These are phyloP conservation scores for Catharus minimus DNA, from an alignment of 2,113 vertebrate genomes.

Conservation along the genomic window DNA sequence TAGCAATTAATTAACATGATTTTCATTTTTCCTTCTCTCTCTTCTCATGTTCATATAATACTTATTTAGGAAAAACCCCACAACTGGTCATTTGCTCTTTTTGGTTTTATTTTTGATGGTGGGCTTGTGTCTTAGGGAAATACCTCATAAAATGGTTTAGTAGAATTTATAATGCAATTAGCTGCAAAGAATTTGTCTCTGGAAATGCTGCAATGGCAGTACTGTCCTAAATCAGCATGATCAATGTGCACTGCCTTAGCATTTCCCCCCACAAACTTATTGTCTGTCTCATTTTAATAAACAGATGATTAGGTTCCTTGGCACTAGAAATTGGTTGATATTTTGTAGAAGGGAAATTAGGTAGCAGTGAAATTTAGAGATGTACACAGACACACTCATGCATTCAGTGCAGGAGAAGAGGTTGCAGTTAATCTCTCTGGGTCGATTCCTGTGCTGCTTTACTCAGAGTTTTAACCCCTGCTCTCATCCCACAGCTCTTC, in stretches of 20 bases:
- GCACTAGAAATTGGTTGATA: background rate
- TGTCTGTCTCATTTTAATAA: constrained; percentile 48
- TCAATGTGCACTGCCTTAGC: constrained; percentile 2
- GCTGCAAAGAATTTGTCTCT: constrained; percentile 1
- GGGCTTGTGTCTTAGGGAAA: constrained; percentile 6
- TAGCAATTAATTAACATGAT: background rate
- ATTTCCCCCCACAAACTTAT: constrained; percentile 26
- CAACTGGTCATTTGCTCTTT: background rate
- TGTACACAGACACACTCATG: background rate
- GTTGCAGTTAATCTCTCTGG: background rate
- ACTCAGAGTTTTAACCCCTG: background rate
- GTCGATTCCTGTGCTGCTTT: background rate
- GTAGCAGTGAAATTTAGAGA: constrained; percentile 7
- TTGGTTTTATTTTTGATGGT: background rate
- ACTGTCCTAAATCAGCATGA: constrained; percentile 47
- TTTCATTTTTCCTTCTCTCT: background rate
- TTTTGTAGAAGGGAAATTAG: background rate
- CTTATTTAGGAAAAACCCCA: background rate
- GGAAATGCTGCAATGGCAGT: background rate
- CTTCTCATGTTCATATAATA: background rate
- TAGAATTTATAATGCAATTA: constrained; percentile 58
- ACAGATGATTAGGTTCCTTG: constrained; percentile 30
- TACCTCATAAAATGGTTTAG: constrained; percentile 16
- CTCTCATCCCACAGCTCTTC: background rate
- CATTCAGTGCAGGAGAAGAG: background rate